Evolutionary conservation across 2,888 invertebrate genomes (phyloP).

Genomic region (Cosmopolites sordidus): DNA sequence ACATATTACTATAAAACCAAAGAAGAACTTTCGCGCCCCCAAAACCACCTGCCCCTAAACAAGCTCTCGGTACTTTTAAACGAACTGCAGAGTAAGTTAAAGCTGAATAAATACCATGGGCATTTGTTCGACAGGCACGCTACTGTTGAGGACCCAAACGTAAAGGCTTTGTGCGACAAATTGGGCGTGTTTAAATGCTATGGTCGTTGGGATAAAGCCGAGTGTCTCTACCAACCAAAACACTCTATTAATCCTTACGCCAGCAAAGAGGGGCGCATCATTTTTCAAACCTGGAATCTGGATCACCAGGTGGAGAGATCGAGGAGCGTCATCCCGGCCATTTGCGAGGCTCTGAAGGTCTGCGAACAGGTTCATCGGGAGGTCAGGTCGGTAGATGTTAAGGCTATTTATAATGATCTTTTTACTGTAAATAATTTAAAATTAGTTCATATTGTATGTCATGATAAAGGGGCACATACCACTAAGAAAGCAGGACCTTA

Average conservation of each 20-base stretch:
- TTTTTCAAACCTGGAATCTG: constrained; percentile 88
- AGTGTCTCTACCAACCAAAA: constrained; percentile 57
- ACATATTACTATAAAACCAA: constrained; percentile 78
- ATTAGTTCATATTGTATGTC: constrained; percentile 84
- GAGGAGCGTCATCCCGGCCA: constrained; percentile 68
- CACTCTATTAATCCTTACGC: constrained; percentile 82
- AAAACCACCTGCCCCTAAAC: constrained; percentile 46
- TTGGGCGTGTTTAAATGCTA: constrained; percentile 31
- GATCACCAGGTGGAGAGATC: constrained; percentile 81
- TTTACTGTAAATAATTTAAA: constrained; percentile 75
- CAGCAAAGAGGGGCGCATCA: constrained; percentile 72
- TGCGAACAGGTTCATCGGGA: constrained; percentile 32
- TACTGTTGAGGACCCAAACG: constrained; percentile 32
- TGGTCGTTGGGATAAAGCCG: constrained; percentile 55
- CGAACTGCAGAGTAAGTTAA: constrained; percentile 63
- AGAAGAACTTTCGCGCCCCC: constrained; percentile 60
- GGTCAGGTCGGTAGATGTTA: constrained; percentile 35
- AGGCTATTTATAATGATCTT: constrained; percentile 62
- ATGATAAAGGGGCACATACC: constrained; percentile 62
- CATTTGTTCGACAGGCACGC: constrained; percentile 69
- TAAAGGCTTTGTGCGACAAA: constrained; percentile 33
- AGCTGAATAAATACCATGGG: constrained; percentile 68
- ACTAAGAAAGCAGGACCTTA: constrained; percentile 41
- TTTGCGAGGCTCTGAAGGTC: constrained; percentile 44
- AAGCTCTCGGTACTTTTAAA: constrained; percentile 49